These are phyloP conservation scores for Diabrotica balteata DNA, from an alignment of 2,888 invertebrate species.

Conservation along the genomic window DNA sequence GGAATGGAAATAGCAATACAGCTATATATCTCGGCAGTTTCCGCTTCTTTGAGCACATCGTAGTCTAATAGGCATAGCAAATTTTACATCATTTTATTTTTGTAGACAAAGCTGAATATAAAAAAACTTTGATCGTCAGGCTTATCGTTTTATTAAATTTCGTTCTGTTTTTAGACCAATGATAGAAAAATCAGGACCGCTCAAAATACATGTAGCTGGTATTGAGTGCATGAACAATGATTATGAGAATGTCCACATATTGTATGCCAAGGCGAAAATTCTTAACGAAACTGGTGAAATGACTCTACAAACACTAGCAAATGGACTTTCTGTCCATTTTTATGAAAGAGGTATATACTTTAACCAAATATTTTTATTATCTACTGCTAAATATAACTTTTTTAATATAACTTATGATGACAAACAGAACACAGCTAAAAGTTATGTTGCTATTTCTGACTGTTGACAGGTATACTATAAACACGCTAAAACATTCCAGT, in stretches of 20 bases:
- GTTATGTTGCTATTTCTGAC: too few species aligned
- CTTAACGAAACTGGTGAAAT: slow-evolving; percentile 58
- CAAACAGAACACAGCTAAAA: too few species aligned
- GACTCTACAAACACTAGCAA: slow-evolving; percentile 68
- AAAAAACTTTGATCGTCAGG: too few species aligned
- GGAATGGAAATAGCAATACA: too few species aligned
- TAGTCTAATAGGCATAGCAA: too few species aligned
- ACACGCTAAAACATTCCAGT: too few species aligned
- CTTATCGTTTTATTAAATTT: too few species aligned
- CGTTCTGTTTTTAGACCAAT: slow-evolving; percentile 45
- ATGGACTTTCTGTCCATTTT: slow-evolving; percentile 69
- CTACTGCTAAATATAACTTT: slow-evolving; percentile 1
- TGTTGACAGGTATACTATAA: too few species aligned
- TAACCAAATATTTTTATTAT: slow-evolving; percentile 1
- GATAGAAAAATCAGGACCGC: slow-evolving; percentile 45
- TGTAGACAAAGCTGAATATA: too few species aligned
- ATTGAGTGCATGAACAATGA: slow-evolving; percentile 92
- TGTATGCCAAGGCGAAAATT: slow-evolving; percentile 75
- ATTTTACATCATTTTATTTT: too few species aligned
- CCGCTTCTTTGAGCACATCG: too few species aligned
- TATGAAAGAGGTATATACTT: slow-evolving; percentile 65
- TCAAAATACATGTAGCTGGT: slow-evolving; percentile 71
- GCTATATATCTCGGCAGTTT: too few species aligned
- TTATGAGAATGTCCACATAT: slow-evolving; percentile 76
- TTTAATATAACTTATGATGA: not conserved